Evolutionary conservation across 2,113 vertebrate species (phyloP).

Genomic region (Salvelinus alpinus): DNA sequence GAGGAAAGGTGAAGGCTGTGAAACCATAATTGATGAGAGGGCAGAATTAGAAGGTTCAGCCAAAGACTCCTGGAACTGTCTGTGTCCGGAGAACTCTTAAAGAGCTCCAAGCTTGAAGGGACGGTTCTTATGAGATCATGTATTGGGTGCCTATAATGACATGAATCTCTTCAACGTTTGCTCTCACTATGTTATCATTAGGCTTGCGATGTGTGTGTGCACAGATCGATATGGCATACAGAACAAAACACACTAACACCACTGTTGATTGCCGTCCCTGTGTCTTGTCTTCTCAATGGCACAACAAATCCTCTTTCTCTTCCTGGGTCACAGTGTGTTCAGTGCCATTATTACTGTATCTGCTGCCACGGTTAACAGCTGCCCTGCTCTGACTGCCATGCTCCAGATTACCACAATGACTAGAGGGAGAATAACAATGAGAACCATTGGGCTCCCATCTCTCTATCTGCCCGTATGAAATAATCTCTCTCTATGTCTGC

Average conservation of each 20-base stretch:
- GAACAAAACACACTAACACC: too few relatives aligned
- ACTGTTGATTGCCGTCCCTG: too few relatives aligned
- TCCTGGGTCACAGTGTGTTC: too few relatives aligned
- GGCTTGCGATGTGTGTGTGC: too few relatives aligned
- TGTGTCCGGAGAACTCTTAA: background rate
- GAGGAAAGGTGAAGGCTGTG: background rate
- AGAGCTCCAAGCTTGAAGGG: too few relatives aligned
- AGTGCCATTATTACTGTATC: slow-evolving; percentile 9
- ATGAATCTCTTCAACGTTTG: too few relatives aligned
- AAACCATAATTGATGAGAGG: background rate
- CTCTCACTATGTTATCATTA: too few relatives aligned
- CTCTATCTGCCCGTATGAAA: slow-evolving; percentile 17
- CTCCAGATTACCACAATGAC: slow-evolving; percentile 47
- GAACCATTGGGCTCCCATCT: slow-evolving; percentile 33
- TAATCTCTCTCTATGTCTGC: slow-evolving; percentile 8
- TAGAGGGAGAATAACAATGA: slow-evolving; percentile 38
- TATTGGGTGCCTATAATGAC: background rate
- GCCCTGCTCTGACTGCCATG: slow-evolving; percentile 12
- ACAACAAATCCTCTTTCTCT: too few relatives aligned
- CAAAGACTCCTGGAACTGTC: slow-evolving; percentile 7
- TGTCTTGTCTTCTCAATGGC: too few relatives aligned
- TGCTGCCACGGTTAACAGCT: slow-evolving; percentile 29
- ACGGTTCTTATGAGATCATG: too few relatives aligned
- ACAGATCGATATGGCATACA: too few relatives aligned
- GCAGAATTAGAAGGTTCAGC: slow-evolving; percentile 23